phyloP scores from a whole-genome alignment of 1,140 invertebrate species.

The Drosophila trapezifrons region DNA sequence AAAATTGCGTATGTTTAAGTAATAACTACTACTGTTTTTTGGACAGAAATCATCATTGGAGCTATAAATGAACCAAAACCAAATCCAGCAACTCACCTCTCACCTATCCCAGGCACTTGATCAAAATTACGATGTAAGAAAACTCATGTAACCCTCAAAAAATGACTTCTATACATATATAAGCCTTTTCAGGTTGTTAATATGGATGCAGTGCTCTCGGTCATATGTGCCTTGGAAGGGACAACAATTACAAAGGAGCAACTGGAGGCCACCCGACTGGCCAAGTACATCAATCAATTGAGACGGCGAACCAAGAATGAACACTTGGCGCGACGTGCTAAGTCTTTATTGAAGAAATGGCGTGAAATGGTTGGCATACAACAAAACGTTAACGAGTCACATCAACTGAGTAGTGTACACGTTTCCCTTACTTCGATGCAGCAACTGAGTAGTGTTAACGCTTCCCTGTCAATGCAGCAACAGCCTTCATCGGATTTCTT shows the following conservation, averaged over 20 bases:
- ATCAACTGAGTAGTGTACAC: not conserved
- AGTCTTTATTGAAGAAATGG: constrained; percentile 96
- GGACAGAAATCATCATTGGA: constrained; percentile 24
- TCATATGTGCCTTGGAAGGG: constrained; percentile 96
- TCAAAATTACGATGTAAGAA: constrained; percentile 89
- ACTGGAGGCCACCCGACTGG: constrained; percentile 95
- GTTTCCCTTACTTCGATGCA: not conserved
- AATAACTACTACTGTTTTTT: constrained; percentile 7
- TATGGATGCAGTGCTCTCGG: constrained; percentile 95
- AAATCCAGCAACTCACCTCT: constrained; percentile 86
- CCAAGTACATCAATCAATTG: constrained; percentile 96
- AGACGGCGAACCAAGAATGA: constrained; percentile 92
- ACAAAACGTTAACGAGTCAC: constrained; percentile 54
- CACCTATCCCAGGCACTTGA: constrained; percentile 88
- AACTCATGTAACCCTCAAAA: not conserved
- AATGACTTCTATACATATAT: not conserved
- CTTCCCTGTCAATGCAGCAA: not conserved
- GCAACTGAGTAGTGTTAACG: not conserved
- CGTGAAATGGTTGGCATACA: constrained; percentile 88
- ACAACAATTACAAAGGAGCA: constrained; percentile 97
- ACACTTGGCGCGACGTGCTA: constrained; percentile 93
- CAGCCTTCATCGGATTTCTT: constrained; percentile 9
- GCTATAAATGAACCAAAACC: constrained; percentile 81
- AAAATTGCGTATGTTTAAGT: not conserved
- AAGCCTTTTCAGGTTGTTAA: constrained; percentile 91